phyloP scores from a whole-genome alignment of 2,797 vertebrate species.

The Rhadinocentrus ornatus region DNA sequence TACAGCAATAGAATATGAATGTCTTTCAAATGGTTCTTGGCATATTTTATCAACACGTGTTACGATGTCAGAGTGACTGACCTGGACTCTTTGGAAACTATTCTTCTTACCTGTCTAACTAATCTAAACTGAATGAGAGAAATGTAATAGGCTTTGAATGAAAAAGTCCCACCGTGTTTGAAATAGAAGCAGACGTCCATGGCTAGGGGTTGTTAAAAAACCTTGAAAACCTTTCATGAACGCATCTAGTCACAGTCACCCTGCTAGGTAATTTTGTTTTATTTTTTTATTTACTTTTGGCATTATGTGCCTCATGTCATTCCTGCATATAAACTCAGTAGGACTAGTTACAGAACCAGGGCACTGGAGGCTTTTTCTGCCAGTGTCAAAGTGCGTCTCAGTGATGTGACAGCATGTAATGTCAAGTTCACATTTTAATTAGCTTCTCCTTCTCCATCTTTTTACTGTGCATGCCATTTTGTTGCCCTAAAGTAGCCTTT shows the following conservation, averaged over 20 bases:
- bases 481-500: neutral
- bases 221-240: slow-evolving; percentile 14
- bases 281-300: slow-evolving; percentile 31
- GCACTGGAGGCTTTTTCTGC: slow-evolving; percentile 26
- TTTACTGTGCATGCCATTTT: slow-evolving; percentile 39
- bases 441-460: slow-evolving; percentile 22
- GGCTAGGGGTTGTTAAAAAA: slow-evolving; percentile 2
- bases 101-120: slow-evolving; percentile 23
- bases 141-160: slow-evolving; percentile 16
- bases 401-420: slow-evolving; percentile 42
- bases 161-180: slow-evolving; percentile 5
- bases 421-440: slow-evolving; percentile 38
- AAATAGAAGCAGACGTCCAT: slow-evolving; percentile 16
- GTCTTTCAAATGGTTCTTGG: neutral
- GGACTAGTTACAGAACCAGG: slow-evolving; percentile 22
- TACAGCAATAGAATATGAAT: neutral
- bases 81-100: slow-evolving; percentile 1
- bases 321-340: slow-evolving; percentile 22
- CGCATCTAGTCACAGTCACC: slow-evolving; percentile 26
- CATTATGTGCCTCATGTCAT: slow-evolving; percentile 27
- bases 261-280: slow-evolving; percentile 18
- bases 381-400: slow-evolving; percentile 36
- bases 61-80: slow-evolving; percentile 13
- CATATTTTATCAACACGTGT: slow-evolving; percentile 19
- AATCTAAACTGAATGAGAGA: neutral